Evolutionary conservation across 2,113 vertebrate species (phyloP).

Genomic region (Hipposideros armiger): DNA sequence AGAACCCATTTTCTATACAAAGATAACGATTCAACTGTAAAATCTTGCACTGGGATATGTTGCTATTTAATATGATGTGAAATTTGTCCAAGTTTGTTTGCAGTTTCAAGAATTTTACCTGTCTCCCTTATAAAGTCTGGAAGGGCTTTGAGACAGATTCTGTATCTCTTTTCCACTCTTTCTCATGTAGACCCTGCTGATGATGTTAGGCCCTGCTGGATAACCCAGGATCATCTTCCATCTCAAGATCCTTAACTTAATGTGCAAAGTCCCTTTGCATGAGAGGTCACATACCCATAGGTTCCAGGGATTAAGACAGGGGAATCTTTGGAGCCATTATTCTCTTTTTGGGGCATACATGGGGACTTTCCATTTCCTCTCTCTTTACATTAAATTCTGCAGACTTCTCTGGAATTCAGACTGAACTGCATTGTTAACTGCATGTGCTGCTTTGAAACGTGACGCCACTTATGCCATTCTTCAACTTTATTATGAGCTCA

Average conservation of each 20-base stretch:
- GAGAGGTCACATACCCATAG: accelerated
- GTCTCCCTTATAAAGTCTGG: neutral
- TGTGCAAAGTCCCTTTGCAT: neutral
- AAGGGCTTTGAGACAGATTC: neutral
- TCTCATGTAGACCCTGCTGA: neutral
- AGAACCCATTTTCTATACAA: neutral
- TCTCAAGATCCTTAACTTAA: neutral
- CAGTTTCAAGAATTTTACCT: neutral
- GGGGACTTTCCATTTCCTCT: neutral
- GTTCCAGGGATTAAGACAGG: no score
- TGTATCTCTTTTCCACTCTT: neutral
- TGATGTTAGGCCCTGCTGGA: no score
- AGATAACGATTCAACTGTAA: neutral
- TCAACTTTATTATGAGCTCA: neutral
- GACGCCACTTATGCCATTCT: no score
- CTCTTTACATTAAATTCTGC: neutral
- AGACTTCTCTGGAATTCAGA: neutral
- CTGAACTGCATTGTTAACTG: neutral
- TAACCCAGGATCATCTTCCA: neutral
- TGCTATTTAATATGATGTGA: neutral
- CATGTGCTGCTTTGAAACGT: neutral
- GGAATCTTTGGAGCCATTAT: no score
- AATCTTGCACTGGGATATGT: neutral
- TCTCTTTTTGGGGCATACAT: neutral
- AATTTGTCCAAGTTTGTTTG: neutral